These are phyloP conservation scores for Trichomalopsis sarcophagae DNA, from an alignment of 1,140 invertebrate genomes.

Conservation along the genomic window DNA sequence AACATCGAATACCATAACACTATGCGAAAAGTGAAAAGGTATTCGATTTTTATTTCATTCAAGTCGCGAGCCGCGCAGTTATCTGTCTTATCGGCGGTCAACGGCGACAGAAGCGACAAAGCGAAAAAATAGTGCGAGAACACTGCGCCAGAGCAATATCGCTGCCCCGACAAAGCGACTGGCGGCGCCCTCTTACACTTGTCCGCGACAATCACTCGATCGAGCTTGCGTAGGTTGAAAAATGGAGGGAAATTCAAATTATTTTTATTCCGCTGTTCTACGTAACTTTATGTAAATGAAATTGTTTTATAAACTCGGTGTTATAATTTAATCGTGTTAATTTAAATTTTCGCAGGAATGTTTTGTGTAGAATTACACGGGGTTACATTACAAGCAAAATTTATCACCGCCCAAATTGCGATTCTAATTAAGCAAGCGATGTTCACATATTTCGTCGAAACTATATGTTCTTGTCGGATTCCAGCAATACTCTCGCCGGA, in stretches of 20 bases:
- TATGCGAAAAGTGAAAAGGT: background rate
- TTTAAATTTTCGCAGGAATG: too few relatives aligned
- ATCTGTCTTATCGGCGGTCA: constrained; percentile 39
- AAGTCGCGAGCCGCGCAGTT: background rate
- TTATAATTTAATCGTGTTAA: too few relatives aligned
- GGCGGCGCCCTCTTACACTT: constrained; percentile 30
- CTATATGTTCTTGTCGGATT: background rate
- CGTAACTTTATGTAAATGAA: background rate
- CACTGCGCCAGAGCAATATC: constrained; percentile 20
- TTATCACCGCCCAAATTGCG: background rate
- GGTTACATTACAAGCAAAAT: background rate
- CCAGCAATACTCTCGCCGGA: background rate
- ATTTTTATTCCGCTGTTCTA: background rate
- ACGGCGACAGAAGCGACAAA: background rate
- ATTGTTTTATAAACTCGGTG: background rate
- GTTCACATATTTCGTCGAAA: background rate
- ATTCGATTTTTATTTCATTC: background rate
- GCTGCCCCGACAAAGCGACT: background rate
- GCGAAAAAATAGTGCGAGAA: constrained; percentile 26
- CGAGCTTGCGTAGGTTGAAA: background rate
- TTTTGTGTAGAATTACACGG: too few relatives aligned
- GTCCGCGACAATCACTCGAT: background rate
- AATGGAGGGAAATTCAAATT: constrained; percentile 16
- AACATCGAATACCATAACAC: background rate
- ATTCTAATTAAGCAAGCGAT: background rate